Evolutionary conservation across 2,888 invertebrate genomes (phyloP).

Genomic region (Pachliopta kotzebuea): DNA sequence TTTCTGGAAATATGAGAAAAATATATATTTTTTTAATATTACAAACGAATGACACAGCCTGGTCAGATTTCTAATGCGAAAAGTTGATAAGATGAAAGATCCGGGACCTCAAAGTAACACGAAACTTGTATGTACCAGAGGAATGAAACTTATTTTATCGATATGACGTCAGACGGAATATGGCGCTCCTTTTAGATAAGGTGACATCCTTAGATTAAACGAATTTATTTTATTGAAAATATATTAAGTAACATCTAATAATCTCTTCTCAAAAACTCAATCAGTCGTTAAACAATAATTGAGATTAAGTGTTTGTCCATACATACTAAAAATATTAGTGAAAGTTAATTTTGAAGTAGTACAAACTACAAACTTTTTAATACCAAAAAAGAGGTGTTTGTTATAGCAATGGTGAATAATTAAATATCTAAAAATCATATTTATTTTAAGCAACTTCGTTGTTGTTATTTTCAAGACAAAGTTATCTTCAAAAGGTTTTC

Average conservation of each 20-base stretch:
- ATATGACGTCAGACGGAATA: neutral
- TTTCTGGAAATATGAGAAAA: neutral
- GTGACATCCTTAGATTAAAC: neutral
- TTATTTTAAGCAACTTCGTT: slow-evolving; percentile 1
- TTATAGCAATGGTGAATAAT: neutral
- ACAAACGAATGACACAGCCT: neutral
- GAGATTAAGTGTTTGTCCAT: too few species aligned
- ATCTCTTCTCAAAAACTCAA: neutral
- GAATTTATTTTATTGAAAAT: neutral
- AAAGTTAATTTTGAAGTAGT: too few species aligned
- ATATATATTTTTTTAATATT: neutral
- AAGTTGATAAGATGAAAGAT: neutral
- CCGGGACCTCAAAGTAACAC: neutral
- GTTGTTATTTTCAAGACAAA: neutral
- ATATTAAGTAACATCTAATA: neutral
- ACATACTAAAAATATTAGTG: too few species aligned
- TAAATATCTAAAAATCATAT: neutral
- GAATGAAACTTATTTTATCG: slow-evolving; percentile 1
- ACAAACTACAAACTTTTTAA: neutral
- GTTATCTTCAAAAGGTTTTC: slow-evolving; percentile 12
- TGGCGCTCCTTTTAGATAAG: neutral
- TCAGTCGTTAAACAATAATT: too few species aligned
- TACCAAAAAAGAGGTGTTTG: neutral
- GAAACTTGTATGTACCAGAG: neutral
- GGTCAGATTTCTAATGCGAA: neutral